Conservation (phyloP, 2,113 vertebrate species). For the Macrotis lagotis region DNA sequence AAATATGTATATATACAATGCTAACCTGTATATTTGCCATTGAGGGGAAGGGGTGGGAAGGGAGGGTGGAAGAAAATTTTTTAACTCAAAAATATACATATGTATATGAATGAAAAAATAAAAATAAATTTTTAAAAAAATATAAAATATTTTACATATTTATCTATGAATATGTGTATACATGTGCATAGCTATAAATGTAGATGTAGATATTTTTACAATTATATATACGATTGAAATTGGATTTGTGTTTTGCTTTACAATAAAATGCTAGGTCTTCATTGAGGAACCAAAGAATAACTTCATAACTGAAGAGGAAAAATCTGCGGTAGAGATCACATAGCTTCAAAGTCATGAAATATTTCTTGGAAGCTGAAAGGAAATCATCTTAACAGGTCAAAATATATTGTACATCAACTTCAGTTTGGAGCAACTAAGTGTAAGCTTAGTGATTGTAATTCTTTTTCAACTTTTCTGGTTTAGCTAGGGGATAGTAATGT, state of each 20-base stretch:
- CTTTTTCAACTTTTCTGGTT: neutral
- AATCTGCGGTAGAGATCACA: neutral
- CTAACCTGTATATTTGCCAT: too few relatives aligned
- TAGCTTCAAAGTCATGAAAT: neutral
- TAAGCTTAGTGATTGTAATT: neutral
- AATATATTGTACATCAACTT: neutral
- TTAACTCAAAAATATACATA: too few relatives aligned
- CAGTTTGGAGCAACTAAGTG: constrained; percentile 26
- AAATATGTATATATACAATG: too few relatives aligned
- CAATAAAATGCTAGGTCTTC: neutral
- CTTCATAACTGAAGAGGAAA: constrained; percentile 32
- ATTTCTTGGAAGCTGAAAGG: neutral
- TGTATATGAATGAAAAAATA: too few relatives aligned
- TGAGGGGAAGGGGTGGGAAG: too few relatives aligned
- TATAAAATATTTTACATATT: too few relatives aligned
- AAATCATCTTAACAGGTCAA: neutral
- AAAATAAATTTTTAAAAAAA: too few relatives aligned
- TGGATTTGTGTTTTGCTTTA: constrained; percentile 17
- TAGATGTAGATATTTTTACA: too few relatives aligned
- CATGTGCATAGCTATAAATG: too few relatives aligned
- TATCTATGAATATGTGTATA: too few relatives aligned
- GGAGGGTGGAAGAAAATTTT: too few relatives aligned
- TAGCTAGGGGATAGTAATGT: neutral
- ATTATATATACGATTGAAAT: neutral
- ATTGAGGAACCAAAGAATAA: neutral